phyloP scores from a whole-genome alignment of 92 coral and sea anemone genomes.

The Blastomussa wellsi region DNA sequence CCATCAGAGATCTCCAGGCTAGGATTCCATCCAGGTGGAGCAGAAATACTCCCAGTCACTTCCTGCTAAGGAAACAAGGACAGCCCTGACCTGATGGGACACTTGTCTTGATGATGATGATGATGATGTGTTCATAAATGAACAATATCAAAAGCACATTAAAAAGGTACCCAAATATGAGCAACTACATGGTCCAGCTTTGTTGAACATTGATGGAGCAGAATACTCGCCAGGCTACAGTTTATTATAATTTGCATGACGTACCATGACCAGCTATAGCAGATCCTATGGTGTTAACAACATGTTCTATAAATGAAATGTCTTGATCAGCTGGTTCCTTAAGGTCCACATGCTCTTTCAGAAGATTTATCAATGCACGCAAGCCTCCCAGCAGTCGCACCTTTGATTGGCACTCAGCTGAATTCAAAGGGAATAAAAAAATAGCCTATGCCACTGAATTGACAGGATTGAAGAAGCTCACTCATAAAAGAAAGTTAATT shows the following conservation, averaged over 20 bases:
- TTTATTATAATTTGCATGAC: not conserved
- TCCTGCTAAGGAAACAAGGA: too few species aligned
- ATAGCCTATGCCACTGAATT: not conserved
- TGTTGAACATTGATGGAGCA: not conserved
- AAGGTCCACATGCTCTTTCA: not conserved
- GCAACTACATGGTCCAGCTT: not conserved
- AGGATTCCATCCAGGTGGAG: too few species aligned
- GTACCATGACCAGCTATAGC: constrained; percentile 33
- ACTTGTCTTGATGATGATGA: too few species aligned
- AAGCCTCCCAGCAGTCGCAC: constrained; percentile 41
- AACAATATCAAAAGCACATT: not conserved
- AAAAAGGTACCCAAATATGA: not conserved
- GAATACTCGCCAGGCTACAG: too few species aligned
- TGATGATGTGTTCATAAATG: too few species aligned
- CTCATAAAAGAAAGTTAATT: too few species aligned
- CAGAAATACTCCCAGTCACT: too few species aligned
- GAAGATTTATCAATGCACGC: constrained; percentile 31
- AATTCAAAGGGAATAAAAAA: not conserved
- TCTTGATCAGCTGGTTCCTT: not conserved
- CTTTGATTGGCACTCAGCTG: constrained; percentile 43
- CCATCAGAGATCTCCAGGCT: too few species aligned
- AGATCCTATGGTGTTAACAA: constrained; percentile 33
- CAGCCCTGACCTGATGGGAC: too few species aligned
- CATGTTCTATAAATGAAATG: constrained; percentile 21
- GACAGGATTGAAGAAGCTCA: too few species aligned